phyloP scores from a whole-genome alignment of 2,113 vertebrate genomes.

The Clarias macrocephalus region DNA sequence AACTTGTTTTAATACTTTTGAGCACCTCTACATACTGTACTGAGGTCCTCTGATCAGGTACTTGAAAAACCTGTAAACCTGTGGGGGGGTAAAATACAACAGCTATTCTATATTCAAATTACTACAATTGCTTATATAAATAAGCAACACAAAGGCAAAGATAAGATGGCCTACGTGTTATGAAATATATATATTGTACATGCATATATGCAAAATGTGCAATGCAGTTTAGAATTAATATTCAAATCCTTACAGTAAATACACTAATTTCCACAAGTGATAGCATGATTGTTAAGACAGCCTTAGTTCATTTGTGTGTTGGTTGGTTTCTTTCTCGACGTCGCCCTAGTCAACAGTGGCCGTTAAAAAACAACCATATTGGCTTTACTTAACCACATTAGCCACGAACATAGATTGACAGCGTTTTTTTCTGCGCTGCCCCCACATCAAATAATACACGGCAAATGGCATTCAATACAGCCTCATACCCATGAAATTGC shows the following conservation, averaged over 20 bases:
- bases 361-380: slow-evolving; percentile 81
- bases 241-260: not conserved
- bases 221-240: slow-evolving; percentile 1
- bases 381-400: slow-evolving; percentile 83
- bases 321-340: slow-evolving; percentile 39
- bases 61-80: not conserved
- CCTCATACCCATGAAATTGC: slow-evolving; percentile 71
- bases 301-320: not conserved
- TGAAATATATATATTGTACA: not conserved
- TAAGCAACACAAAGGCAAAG: not conserved
- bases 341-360: slow-evolving; percentile 73
- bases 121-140: not conserved
- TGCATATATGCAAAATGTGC: not conserved
- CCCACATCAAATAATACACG: slow-evolving; percentile 77
- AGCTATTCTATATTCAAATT: not conserved
- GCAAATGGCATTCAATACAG: slow-evolving; percentile 76
- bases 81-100: not conserved
- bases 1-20: no score
- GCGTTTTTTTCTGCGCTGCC: slow-evolving; percentile 71
- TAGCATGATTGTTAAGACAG: not conserved
- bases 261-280: not conserved
- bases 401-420: slow-evolving; percentile 81
- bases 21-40: no score
- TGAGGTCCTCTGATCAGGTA: not conserved
- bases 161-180: not conserved